Conservation (phyloP, 1,140 invertebrate species). For the Neodiprion lecontei region DNA sequence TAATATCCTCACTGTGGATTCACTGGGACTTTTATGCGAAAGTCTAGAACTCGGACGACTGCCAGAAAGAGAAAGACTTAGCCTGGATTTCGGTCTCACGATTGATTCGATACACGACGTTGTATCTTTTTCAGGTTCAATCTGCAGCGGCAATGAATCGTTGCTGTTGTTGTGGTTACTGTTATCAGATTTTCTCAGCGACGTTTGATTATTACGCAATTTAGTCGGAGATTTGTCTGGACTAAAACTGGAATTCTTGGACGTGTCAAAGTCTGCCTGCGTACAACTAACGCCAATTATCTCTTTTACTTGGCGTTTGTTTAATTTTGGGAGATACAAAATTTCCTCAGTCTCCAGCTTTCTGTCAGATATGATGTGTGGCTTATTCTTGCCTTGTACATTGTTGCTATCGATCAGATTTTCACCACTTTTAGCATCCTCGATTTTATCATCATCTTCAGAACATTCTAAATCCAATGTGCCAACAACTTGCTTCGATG, state of each 20-base stretch:
- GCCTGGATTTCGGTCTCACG: neutral
- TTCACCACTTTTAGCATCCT: neutral
- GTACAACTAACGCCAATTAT: neutral
- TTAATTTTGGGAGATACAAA: neutral
- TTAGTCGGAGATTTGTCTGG: neutral
- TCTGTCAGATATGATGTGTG: neutral
- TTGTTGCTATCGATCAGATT: neutral
- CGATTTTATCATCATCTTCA: neutral
- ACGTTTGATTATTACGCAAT: neutral
- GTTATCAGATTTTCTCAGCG: neutral
- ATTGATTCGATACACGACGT: too few relatives aligned
- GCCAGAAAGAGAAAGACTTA: neutral
- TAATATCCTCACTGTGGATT: neutral
- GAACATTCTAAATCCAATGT: neutral
- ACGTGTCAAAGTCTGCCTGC: neutral
- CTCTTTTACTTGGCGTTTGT: neutral
- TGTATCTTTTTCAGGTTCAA: too few relatives aligned
- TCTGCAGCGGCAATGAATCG: neutral
- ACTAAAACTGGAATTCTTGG: neutral
- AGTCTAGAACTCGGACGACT: neutral
- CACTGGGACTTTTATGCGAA: neutral
- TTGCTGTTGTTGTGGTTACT: neutral
- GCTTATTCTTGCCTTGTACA: neutral
- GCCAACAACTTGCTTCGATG: neutral
- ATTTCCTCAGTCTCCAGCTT: neutral